Evolutionary conservation across 2,797 vertebrate genomes (phyloP).

Genomic region (Luscinia luscinia): DNA sequence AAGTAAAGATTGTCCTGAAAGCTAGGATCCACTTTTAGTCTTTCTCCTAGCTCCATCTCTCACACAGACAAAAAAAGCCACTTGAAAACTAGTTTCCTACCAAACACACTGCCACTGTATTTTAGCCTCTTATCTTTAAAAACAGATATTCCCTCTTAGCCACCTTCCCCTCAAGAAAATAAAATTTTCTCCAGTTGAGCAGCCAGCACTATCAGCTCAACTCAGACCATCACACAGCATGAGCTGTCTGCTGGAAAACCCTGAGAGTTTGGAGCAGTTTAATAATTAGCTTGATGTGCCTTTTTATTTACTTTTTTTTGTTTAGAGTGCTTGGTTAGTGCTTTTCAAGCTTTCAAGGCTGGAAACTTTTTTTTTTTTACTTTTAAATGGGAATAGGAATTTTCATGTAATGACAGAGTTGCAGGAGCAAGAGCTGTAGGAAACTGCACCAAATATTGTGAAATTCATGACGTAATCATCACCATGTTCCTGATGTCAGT

Average conservation of each 20-base stretch:
- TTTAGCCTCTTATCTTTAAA: slow-evolving; percentile 41
- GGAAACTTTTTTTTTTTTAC: background rate
- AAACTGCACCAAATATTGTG: background rate
- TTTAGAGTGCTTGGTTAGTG: background rate
- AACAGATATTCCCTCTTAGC: background rate
- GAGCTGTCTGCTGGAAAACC: background rate
- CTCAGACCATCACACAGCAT: background rate
- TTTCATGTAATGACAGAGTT: background rate
- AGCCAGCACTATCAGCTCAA: background rate
- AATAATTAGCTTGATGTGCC: background rate
- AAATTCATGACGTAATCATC: background rate
- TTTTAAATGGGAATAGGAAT: background rate
- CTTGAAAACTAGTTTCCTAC: background rate
- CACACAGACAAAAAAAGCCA: background rate
- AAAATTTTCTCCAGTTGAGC: background rate
- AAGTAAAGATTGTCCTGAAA: background rate
- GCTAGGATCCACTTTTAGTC: background rate
- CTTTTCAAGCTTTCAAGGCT: background rate
- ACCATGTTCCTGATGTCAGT: accelerated
- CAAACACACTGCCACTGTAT: background rate
- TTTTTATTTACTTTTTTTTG: background rate
- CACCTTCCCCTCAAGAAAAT: background rate
- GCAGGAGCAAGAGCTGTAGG: background rate
- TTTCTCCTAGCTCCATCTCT: background rate
- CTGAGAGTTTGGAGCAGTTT: background rate